Base-by-base conservation (phyloP, 2,113 vertebrate species). In the Cairina moschata region DNA sequence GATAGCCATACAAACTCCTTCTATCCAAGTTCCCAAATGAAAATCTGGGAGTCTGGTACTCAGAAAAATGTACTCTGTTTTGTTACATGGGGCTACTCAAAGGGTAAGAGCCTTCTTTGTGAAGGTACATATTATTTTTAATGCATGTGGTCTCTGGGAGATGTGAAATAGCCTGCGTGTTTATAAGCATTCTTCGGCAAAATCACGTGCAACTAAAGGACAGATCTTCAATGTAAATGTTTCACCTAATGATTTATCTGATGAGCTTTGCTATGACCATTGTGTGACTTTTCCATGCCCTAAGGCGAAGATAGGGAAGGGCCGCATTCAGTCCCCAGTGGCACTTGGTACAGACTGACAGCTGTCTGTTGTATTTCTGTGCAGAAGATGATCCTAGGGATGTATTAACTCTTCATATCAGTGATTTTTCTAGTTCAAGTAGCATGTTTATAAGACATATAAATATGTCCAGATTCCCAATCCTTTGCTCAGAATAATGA, bases 61-160 rank as follows among this genome's bases (percentile, higher is more conserved):
- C 18, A 28, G 9, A 8, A 65, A 38, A 67, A 21, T 9, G 17
- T 50, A 18, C 48, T 62, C 18, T 3, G 16, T 4, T 46, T n/a
- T 48, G 21, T 29, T 68, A 40, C 3, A 26, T n/a, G 20, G 0
- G 1, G 26, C 31, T 65, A 5, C 32, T 38, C 8, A 48, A 88
- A 80, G n/a, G 22, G n/a, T 29, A 69, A 83, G 28, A 76, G 3
- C 7, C 4, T 38, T 25, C 4, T 48, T 31, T 69, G 34, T 2
- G 17, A 55, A 72, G 67, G 62, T 6, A 8, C 0, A 36, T 3
- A 10, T 18, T 4, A 25, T 36, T 60, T 8, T 7, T 67, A 2
- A 0, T 50, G 23, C 10, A 71, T 23, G 6, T 5, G 2, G 1
- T 60, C 5, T 77, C 23, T 71, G 17, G 44, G 52, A 81, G 92